Evolutionary conservation across 2,113 vertebrate species (phyloP).

Genomic region (Micromys minutus): DNA sequence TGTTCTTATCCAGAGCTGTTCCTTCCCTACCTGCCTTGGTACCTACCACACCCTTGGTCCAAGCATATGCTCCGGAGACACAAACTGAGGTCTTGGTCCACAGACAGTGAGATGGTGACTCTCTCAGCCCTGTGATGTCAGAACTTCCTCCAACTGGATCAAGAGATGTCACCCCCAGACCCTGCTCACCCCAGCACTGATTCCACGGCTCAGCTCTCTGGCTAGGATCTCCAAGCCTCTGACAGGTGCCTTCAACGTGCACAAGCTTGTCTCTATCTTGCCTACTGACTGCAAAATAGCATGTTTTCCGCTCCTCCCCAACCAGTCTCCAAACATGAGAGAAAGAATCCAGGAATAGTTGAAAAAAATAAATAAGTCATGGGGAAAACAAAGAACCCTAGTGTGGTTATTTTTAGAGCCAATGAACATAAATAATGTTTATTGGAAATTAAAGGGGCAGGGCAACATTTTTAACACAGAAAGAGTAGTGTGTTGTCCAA

Average conservation of each 20-base stretch:
- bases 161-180: not conserved
- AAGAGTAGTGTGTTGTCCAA: not conserved
- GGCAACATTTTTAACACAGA: not conserved
- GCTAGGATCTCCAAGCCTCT: not conserved
- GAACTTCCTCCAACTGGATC: not conserved
- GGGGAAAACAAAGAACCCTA: not conserved
- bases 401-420: not conserved
- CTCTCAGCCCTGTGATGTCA: not conserved
- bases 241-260: not conserved
- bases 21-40: not conserved
- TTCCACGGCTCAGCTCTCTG: not conserved
- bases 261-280: not conserved
- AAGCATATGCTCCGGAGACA: constrained; percentile 3
- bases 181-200: not conserved
- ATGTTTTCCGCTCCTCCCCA: not conserved
- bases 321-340: not conserved
- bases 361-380: constrained; percentile 10
- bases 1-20: not conserved
- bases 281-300: not conserved
- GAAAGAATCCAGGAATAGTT: constrained; percentile 24
- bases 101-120: not conserved
- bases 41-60: not conserved
- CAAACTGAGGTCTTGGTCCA: not conserved
- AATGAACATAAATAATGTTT: constrained; percentile 45
- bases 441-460: not conserved